phyloP scores from a whole-genome alignment of 2,888 invertebrate species.

The Leptopilina syphax region DNA sequence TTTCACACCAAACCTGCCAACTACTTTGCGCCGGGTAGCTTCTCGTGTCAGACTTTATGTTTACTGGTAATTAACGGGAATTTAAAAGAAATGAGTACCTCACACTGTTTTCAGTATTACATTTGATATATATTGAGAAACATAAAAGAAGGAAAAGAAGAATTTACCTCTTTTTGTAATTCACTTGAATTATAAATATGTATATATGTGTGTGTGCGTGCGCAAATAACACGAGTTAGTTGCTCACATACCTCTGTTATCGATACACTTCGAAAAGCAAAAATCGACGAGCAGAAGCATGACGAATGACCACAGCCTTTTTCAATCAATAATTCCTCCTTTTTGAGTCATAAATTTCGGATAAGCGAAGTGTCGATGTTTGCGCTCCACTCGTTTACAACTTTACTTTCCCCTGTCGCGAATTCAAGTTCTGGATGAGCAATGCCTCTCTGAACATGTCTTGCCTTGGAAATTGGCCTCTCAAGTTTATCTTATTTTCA shows the following conservation, averaged over 20 bases:
- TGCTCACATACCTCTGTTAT: slow-evolving; percentile 16
- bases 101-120: neutral
- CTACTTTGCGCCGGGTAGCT: slow-evolving; percentile 25
- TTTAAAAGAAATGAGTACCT: slow-evolving; percentile 13
- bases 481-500: neutral
- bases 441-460: slow-evolving; percentile 15
- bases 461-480: neutral
- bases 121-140: neutral
- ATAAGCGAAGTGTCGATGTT: slow-evolving; percentile 40
- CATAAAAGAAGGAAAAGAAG: neutral
- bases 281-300: slow-evolving; percentile 35
- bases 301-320: slow-evolving; percentile 34
- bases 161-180: neutral
- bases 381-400: slow-evolving; percentile 26
- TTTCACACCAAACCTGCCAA: slow-evolving; percentile 36
- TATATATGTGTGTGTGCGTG: neutral
- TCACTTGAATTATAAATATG: neutral
- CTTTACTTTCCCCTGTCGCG: slow-evolving; percentile 38
- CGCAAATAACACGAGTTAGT: neutral
- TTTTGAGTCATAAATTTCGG: slow-evolving; percentile 38
- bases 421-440: slow-evolving; percentile 39
- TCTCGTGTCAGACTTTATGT: slow-evolving; percentile 16
- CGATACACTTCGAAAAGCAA: slow-evolving; percentile 29
- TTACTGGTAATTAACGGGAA: slow-evolving; percentile 31
- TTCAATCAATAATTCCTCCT: slow-evolving; percentile 41